Base-by-base conservation (phyloP, 1,140 invertebrate species). In the Bombyx mandarina region DNA sequence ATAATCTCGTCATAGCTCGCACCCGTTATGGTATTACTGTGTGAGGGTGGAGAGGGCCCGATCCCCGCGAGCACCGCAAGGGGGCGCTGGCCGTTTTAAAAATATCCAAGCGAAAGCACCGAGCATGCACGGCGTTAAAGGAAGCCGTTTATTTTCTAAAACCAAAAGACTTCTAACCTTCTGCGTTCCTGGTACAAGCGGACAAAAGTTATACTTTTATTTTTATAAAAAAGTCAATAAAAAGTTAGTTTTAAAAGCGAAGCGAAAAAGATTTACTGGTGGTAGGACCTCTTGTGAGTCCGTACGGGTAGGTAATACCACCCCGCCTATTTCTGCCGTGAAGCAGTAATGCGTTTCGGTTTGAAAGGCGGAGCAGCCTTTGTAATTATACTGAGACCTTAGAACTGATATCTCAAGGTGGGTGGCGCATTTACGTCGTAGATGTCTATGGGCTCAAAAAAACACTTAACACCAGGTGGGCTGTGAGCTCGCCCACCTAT, bases 1-100 rank as follows among this genome's bases (percentile, higher is more conserved):
- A 86, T 86, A 86, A 86, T 86, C 82, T 86, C 82, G 80, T 86
- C 82, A 86, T 86, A 86, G 79, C 77, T 80, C 79, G 77, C 82
- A 78, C 82, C 82, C 82, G 82, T 86, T 86, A 86, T 86, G 80
- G 82, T 82, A 86, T 86, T 81, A 83, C 79, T 82, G 80, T 83
- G 73, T 81, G 79, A 74, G 79, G 78, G 78, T 63, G 70, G 58
- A 65, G 71, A 64, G 72, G 64, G 49, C 54, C 65, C 62, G 67
- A 67, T 58, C 61, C 66, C 67, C 76, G 73, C 75, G 74, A 73
- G 71, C 73, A 71, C 69, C 75, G 73, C 67, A 71, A 75, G 80
- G 77, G 77, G 80, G 74, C 67, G 73, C 73, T 82, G 79, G 82
- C 81, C 83, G 83, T 71, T 84, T 86, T 84, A 83, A 86, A 86